Evolutionary conservation across 2,113 vertebrate species (phyloP), one percentile per base, ranked within the genome.

Genomic region (Pyrgilauda ruficollis): DNA sequence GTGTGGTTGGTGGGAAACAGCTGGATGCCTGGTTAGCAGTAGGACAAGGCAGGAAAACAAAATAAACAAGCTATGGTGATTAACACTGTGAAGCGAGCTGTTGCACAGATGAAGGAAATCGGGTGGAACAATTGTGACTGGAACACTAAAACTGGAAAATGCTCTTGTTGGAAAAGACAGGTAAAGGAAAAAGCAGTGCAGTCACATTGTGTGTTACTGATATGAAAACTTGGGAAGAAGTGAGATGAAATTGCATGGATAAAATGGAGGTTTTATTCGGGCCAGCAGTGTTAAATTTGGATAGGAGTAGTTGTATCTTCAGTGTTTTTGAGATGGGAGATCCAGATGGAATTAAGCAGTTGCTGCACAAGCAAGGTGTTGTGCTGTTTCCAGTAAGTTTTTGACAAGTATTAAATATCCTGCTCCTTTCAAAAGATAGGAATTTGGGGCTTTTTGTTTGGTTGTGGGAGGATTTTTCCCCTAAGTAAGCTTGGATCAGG

Each of bases 381-480:
- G 46, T 4, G n/a, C 37, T 53, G 7, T 91, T 86, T 83, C 62
- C 80, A 47, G 5, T 50, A 46, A 19, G 6, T 18, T 66, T 82
- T 86, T 70, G 21, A 30, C 27, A 59, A 59, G 19, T 68, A 47
- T 55, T 43, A 21, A 66, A n/a, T 69, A 47, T 70, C 27, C 12
- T 35, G n/a, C 21, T 70, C 7, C 83, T 62, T 70, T 58, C 16
- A 53, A 47, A 93, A 61, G 24, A 27, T 11, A 7, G 5, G 8
- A 16, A 2, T 43, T 70, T 53, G 20, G 2, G 10, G 3, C 13
- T 47, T 64, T 77, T 70, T 63, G 26, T 44, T 78, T 90, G 20
- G 5, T 41, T 53, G 5, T 0, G 0, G 50, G 7, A 3, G 16
- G 3, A 8, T 52, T 78, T 83, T 87, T 30, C 9, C 18, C 5